Percentiles rank a stretch among this genome's conserved stretches.
Evolutionary conservation across 2,797 vertebrate genomes (phyloP).

Genomic region (Leptodactylus fallax): DNA sequence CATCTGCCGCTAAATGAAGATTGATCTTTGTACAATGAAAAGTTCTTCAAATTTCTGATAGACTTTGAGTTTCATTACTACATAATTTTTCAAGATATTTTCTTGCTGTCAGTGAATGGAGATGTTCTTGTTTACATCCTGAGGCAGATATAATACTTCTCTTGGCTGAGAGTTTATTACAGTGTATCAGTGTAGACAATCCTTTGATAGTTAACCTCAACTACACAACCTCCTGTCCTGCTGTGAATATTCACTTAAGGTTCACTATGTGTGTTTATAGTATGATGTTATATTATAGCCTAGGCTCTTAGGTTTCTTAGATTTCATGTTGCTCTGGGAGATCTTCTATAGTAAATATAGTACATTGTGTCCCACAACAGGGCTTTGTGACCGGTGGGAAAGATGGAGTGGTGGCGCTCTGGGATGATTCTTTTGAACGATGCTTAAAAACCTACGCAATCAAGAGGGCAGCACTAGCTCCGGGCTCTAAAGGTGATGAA

Average conservation of each 20-base stretch:
- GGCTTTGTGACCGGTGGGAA: slow-evolving; percentile 98
- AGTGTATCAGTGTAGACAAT: neutral
- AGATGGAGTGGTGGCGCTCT: slow-evolving; percentile 94
- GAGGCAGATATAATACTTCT: no score
- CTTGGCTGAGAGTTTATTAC: no score
- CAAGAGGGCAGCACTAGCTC: slow-evolving; percentile 94
- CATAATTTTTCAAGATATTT: neutral
- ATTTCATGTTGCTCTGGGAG: neutral
- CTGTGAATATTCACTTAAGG: no score
- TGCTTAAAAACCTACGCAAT: slow-evolving; percentile 98
- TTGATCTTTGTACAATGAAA: no score
- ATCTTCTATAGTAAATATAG: neutral
- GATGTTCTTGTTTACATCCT: neutral
- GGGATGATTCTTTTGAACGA: slow-evolving; percentile 97
- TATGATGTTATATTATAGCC: no score
- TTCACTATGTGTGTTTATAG: no score
- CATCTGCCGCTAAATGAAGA: no score
- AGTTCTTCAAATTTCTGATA: no score
- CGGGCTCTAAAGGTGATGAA: slow-evolving; percentile 93
- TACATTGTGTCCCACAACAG: slow-evolving; percentile 71
- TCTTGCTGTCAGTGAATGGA: neutral
- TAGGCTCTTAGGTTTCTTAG: neutral
- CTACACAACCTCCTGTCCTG: neutral
- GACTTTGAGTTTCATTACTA: neutral
- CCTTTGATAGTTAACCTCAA: neutral